Evolutionary conservation across 2,888 invertebrate genomes (phyloP).

Genomic region (Catocala nupta): DNA sequence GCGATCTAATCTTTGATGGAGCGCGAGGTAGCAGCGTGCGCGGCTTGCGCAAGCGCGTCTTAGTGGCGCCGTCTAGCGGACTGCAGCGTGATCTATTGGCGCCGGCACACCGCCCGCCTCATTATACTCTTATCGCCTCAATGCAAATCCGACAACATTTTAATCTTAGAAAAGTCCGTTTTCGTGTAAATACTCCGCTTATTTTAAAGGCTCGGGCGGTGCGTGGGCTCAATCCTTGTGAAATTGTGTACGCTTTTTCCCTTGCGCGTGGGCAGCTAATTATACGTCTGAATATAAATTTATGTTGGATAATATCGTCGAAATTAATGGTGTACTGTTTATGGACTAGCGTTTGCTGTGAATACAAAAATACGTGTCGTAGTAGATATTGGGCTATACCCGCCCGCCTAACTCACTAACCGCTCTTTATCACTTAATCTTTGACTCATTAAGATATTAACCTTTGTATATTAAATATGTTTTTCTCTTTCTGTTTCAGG

Average conservation of each 20-base stretch:
- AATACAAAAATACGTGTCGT: conserved; percentile 42
- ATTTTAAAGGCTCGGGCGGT: conserved; percentile 57
- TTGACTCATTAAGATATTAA: conserved; percentile 27
- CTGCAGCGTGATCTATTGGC: conserved; percentile 73
- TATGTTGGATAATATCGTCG: conserved; percentile 70
- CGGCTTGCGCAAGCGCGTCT: conserved; percentile 69
- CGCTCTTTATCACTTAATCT: neutral
- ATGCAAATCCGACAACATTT: conserved; percentile 78
- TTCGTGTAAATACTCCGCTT: conserved; percentile 73
- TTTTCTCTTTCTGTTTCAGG: conserved; percentile 56
- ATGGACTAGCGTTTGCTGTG: conserved; percentile 53
- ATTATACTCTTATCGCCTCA: conserved; percentile 76
- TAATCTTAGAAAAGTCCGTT: conserved; percentile 68
- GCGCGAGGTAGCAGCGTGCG: conserved; percentile 53
- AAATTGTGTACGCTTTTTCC: conserved; percentile 78
- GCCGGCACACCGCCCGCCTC: conserved; percentile 66
- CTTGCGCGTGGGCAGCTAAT: conserved; percentile 79
- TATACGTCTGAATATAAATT: conserved; percentile 76
- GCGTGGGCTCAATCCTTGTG: conserved; percentile 74
- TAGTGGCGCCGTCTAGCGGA: conserved; percentile 77
- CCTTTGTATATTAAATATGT: conserved; percentile 23
- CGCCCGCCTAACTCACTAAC: neutral
- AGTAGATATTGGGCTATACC: neutral
- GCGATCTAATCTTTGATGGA: conserved; percentile 58
- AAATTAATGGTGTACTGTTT: conserved; percentile 62